Percentiles rank a stretch among this genome's conserved stretches.
phyloP scores from a whole-genome alignment of 2,888 invertebrate genomes.

The Cosmorhoe ocellata region DNA sequence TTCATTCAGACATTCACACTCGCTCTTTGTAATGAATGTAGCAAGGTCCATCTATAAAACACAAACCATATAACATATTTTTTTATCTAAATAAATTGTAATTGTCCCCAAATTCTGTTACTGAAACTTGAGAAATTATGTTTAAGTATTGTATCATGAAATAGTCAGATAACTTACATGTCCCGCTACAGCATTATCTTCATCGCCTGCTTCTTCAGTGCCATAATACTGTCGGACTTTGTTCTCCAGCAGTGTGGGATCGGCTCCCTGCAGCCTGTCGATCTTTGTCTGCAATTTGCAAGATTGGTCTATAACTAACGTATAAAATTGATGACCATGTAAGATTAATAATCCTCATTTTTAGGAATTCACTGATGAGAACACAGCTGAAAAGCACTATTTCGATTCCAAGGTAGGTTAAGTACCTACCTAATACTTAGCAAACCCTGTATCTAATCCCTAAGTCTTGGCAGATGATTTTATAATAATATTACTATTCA shows the following conservation, averaged over 20 bases:
- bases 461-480: too few relatives aligned
- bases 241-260: slow-evolving; percentile 89
- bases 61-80: background rate
- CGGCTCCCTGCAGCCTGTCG: slow-evolving; percentile 94
- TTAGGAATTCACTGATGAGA: too few relatives aligned
- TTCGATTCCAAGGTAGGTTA: too few relatives aligned
- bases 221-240: slow-evolving; percentile 95
- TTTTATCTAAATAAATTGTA: too few relatives aligned
- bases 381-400: too few relatives aligned
- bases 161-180: slow-evolving; percentile 92
- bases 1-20: slow-evolving; percentile 98
- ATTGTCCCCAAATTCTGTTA: too few relatives aligned
- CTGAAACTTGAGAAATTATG: too few relatives aligned
- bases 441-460: too few relatives aligned
- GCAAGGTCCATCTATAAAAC: slow-evolving; percentile 91
- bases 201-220: slow-evolving; percentile 84
- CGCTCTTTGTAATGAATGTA: slow-evolving; percentile 92
- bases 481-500: slow-evolving; percentile 41
- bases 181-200: slow-evolving; percentile 87
- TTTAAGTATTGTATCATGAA: too few relatives aligned
- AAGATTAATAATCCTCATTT: too few relatives aligned
- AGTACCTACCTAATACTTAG: too few relatives aligned
- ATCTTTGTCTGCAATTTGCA: slow-evolving; percentile 84
- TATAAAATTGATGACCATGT: background rate
- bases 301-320: too few relatives aligned